A percentile compares a stretch with the other conserved stretches of the same genome.
Conservation (phyloP, 1,140 invertebrate genomes). For the Antheraea pernyi region DNA sequence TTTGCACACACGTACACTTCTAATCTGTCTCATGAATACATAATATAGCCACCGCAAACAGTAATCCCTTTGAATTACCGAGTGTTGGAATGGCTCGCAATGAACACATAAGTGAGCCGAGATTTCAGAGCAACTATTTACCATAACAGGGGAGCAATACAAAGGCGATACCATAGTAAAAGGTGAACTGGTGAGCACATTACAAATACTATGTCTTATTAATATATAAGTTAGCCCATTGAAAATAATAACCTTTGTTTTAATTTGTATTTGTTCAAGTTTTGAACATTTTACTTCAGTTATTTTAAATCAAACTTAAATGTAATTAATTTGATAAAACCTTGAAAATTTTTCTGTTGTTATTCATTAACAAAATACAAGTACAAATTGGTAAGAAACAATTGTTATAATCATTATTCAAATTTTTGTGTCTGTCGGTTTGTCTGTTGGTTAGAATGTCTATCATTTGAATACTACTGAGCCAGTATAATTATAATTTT, state of each 20-base stretch:
- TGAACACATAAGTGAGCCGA: slow-evolving; percentile 25
- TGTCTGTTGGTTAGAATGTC: too few relatives aligned
- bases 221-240: neutral
- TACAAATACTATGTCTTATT: neutral
- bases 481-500: too few relatives aligned
- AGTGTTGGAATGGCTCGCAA: slow-evolving; percentile 21
- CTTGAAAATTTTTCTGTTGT: too few relatives aligned
- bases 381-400: too few relatives aligned
- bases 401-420: too few relatives aligned
- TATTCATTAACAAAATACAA: too few relatives aligned
- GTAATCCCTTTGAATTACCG: slow-evolving; percentile 37
- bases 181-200: neutral
- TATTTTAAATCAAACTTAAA: too few relatives aligned
- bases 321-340: too few relatives aligned
- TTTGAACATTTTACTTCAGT: too few relatives aligned
- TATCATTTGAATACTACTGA: too few relatives aligned
- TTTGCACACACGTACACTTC: neutral
- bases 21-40: neutral
- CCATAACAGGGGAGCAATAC: slow-evolving; percentile 57
- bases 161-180: slow-evolving; percentile 25
- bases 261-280: too few relatives aligned
- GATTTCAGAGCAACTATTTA: slow-evolving; percentile 47
- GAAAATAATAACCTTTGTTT: neutral
- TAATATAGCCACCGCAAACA: slow-evolving; percentile 13
- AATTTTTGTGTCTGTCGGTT: too few relatives aligned